phyloP scores from a whole-genome alignment of 1,140 invertebrate species.

The Hetaerina americana region DNA sequence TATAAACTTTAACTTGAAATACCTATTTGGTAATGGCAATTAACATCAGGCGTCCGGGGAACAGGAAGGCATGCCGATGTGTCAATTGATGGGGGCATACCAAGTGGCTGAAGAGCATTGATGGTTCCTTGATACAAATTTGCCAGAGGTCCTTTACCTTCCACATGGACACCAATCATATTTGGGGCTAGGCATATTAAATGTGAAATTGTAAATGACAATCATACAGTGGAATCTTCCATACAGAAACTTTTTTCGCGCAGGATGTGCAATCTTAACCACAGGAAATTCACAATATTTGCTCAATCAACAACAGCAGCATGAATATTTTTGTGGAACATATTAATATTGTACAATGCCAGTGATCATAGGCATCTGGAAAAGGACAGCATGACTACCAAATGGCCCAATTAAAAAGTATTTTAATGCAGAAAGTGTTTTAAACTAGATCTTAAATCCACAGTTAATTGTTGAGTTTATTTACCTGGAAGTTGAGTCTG shows the following conservation, averaged over 20 bases:
- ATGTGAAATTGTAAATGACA: background rate
- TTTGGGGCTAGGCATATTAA: conserved; percentile 25
- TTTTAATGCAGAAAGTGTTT: too few species aligned
- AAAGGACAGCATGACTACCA: too few species aligned
- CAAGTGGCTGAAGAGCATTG: conserved; percentile 40
- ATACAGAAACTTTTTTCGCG: background rate
- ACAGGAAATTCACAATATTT: too few species aligned
- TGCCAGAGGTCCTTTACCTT: conserved; percentile 46
- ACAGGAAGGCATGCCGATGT: conserved; percentile 49
- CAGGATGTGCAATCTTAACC: too few species aligned
- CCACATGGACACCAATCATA: conserved; percentile 31
- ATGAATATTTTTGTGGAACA: too few species aligned
- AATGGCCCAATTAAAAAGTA: too few species aligned
- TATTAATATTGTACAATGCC: too few species aligned
- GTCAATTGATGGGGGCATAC: conserved; percentile 37
- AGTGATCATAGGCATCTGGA: too few species aligned
- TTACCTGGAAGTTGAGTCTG: conserved; percentile 34
- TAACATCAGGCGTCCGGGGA: conserved; percentile 46
- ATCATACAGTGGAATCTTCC: background rate
- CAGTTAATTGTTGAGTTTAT: conserved; percentile 1
- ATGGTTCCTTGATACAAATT: conserved; percentile 47
- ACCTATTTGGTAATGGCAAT: conserved; percentile 48
- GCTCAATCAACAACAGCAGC: too few species aligned
- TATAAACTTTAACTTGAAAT: too few species aligned
- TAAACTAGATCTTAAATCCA: background rate